These are phyloP conservation scores for Dexiosoma caninum DNA, from an alignment of 2,888 invertebrate genomes.

Conservation along the genomic window DNA sequence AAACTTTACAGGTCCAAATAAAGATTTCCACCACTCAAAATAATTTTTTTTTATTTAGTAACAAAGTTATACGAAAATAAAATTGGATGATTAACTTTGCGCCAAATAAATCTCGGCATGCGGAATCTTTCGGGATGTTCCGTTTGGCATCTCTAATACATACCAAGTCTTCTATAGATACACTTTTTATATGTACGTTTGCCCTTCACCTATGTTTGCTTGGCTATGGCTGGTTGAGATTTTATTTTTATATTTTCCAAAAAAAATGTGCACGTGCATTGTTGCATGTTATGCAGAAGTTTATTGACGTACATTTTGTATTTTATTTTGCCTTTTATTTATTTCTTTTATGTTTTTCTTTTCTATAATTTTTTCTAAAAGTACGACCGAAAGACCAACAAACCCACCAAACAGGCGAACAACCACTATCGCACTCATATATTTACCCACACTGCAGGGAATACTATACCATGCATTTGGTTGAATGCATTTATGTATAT, in stretches of 20 bases:
- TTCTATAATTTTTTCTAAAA: conserved; percentile 19
- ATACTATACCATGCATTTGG: too few species aligned
- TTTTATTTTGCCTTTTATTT: conserved; percentile 13
- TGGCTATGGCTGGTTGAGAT: conserved; percentile 33
- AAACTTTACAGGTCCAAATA: too few species aligned
- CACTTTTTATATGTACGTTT: conserved; percentile 19
- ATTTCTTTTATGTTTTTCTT: not conserved
- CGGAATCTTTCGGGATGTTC: too few species aligned
- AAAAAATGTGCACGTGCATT: conserved; percentile 60
- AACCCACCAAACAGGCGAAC: conserved; percentile 59
- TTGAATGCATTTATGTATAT: not conserved
- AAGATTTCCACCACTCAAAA: too few species aligned
- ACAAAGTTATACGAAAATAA: too few species aligned
- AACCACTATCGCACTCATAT: conserved; percentile 49
- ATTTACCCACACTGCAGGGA: too few species aligned
- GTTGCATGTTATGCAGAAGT: conserved; percentile 63
- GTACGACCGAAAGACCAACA: conserved; percentile 63
- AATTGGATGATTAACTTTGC: too few species aligned
- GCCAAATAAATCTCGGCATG: too few species aligned
- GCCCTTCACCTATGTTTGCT: conserved; percentile 60
- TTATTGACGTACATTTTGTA: conserved; percentile 62
- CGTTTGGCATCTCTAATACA: too few species aligned
- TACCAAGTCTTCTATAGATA: not conserved
- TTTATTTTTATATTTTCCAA: conserved; percentile 29
- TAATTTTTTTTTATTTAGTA: too few species aligned